Percentiles rank a stretch among this genome's conserved stretches.
Evolutionary conservation across 2,888 invertebrate genomes (phyloP).

Genomic region (Ormyrus thymus): DNA sequence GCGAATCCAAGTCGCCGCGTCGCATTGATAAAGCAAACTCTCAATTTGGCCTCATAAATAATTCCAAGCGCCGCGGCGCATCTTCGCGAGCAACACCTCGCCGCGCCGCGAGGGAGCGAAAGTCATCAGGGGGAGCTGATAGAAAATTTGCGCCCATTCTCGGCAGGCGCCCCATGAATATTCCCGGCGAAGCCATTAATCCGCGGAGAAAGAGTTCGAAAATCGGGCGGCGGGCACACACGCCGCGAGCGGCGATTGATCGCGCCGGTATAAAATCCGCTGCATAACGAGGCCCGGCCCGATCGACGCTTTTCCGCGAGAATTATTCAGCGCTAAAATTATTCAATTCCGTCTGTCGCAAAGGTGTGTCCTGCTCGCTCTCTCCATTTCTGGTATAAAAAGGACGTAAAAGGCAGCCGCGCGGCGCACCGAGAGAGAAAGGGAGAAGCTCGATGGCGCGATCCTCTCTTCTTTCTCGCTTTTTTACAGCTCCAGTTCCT

Average conservation of each 20-base stretch:
- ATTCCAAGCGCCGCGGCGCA: too few species aligned
- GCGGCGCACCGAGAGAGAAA: neutral
- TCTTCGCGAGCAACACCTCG: too few species aligned
- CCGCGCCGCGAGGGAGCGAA: too few species aligned
- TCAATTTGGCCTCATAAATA: too few species aligned
- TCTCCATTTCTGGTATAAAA: conserved; percentile 43
- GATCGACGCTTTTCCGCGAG: neutral
- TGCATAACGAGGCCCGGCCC: neutral
- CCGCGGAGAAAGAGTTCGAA: neutral
- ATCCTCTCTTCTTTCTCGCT: neutral
- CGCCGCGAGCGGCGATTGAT: conserved; percentile 17
- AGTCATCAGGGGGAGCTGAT: too few species aligned
- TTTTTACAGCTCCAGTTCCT: neutral
- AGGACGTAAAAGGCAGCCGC: conserved; percentile 37
- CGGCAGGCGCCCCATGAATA: neutral
- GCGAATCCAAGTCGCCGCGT: neutral
- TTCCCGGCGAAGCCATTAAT: neutral
- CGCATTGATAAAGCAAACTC: neutral
- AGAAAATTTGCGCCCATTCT: too few species aligned
- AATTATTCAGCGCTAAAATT: conserved; percentile 46
- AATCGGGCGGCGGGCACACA: too few species aligned
- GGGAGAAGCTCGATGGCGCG: neutral
- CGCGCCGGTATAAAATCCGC: conserved; percentile 14
- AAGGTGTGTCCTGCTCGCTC: neutral
- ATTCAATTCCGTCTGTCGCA: conserved; percentile 45